phyloP scores from a whole-genome alignment of 2,113 vertebrate genomes.

The Nymphicus hollandicus region DNA sequence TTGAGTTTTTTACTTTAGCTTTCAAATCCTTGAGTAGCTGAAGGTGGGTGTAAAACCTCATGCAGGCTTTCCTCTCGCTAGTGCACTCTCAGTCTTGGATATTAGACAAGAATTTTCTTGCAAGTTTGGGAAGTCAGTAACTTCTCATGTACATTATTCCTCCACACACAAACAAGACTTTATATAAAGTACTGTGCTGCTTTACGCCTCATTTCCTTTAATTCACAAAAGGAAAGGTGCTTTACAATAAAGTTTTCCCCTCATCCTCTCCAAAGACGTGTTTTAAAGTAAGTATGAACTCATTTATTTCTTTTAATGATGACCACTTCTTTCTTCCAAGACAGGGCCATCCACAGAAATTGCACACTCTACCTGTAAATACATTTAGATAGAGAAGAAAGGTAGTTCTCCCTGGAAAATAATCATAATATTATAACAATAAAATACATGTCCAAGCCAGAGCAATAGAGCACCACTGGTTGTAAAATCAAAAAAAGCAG shows the following conservation, averaged over 20 bases:
- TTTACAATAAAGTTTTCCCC: not conserved
- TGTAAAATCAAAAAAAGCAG: not conserved
- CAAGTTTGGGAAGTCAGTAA: not conserved
- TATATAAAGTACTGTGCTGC: not conserved
- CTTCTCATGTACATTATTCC: not conserved
- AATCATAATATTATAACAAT: not conserved
- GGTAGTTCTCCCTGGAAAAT: not conserved
- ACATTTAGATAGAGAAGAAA: not conserved
- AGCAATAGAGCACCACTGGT: not conserved
- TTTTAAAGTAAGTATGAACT: not conserved
- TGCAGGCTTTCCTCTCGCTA: not conserved
- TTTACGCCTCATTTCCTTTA: slow-evolving; percentile 45
- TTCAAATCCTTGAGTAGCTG: not conserved
- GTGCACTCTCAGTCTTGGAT: not conserved
- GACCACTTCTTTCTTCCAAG: not conserved
- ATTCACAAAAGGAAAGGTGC: slow-evolving; percentile 1
- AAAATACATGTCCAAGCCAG: not conserved
- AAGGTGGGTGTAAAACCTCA: not conserved
- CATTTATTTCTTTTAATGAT: not conserved
- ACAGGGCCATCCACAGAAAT: not conserved
- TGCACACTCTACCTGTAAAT: not conserved
- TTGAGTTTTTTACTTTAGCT: not conserved
- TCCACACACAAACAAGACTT: not conserved
- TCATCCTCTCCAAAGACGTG: not conserved
- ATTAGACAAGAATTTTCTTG: not conserved